These are phyloP conservation scores for Pristionchus mayeri DNA, from an alignment of 2,888 invertebrate species.

Conservation along the genomic window DNA sequence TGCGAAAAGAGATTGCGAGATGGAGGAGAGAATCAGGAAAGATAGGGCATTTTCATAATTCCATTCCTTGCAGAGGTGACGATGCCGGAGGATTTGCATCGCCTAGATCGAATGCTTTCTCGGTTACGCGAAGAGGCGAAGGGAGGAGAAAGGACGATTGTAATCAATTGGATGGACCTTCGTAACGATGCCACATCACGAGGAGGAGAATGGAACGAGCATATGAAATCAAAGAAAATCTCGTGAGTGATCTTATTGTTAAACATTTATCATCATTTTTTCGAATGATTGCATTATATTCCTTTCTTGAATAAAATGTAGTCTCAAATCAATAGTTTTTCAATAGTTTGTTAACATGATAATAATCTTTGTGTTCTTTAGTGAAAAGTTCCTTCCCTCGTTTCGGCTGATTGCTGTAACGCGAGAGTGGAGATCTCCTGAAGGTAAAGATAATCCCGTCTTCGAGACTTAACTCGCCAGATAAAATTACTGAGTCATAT, in stretches of 20 bases:
- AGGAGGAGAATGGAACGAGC: background rate
- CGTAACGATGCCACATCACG: background rate
- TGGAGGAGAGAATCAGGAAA: background rate
- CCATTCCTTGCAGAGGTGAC: background rate
- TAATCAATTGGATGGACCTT: background rate
- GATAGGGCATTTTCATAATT: background rate
- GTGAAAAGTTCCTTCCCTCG: background rate
- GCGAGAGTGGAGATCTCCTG: background rate
- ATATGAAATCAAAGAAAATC: no score
- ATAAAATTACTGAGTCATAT: no score
- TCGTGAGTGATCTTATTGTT: no score
- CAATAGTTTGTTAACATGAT: no score
- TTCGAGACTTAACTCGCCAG: no score
- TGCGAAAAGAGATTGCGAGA: no score
- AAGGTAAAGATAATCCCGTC: background rate
- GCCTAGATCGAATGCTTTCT: background rate
- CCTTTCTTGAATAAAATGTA: no score
- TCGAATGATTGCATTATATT: no score
- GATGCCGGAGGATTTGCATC: background rate
- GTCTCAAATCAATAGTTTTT: no score
- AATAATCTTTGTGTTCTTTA: no score
- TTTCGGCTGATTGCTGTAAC: background rate
- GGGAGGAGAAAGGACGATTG: background rate
- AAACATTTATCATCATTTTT: no score
- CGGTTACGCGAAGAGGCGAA: background rate